Evolutionary conservation across 2,797 vertebrate species (phyloP), one percentile per base, ranked within the genome.

Genomic region (Cyclura pinguis): DNA sequence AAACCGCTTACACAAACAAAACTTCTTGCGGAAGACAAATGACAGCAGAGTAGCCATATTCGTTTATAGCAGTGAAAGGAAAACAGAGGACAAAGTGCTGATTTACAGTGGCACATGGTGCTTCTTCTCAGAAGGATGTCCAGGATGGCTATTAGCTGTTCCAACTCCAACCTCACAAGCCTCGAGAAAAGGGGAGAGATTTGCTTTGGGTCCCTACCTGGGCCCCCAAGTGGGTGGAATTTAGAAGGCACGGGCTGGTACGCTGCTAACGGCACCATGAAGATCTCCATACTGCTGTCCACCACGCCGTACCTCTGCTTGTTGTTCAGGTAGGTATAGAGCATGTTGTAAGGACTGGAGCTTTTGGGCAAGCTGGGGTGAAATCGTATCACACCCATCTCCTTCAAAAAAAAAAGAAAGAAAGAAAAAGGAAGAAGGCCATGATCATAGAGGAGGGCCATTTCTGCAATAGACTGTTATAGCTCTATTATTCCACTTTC

Each of bases 241-340:
- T 95, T 93, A 84, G 91, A 8, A 22, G 97, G 96, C 84, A 97
- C 84, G 9, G 96, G 95, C 81, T 97, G 96, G 80, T 95, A 95
- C 50, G 97, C 96, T 0, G 97, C 95, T 73, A 97, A 90, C 3
- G 97, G 95, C 62, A 97, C 78, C 82, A 97, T 50, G 84, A 96
- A 94, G 57, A 96, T 27, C 14, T 91, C 93, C 80, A 94, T 18
- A 7, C 87, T 64, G 82, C 92, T 88, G 0, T 92, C 90, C 0
- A 88, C 93, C 82, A 97, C 87, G 73, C 93, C 93, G 0, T 96
- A 97, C 78, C 90, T 50, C 38, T 97, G 95, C 88, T 96, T 97
- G 24, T 86, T 91, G 88, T 95, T 97, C 89, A 97, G 94, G 88
- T 96, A 97, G n/a, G 95, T 96, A 52, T 95, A 97, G 24, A 97